Base-by-base conservation (phyloP, 2,888 invertebrate species). In the Acleris emargana region DNA sequence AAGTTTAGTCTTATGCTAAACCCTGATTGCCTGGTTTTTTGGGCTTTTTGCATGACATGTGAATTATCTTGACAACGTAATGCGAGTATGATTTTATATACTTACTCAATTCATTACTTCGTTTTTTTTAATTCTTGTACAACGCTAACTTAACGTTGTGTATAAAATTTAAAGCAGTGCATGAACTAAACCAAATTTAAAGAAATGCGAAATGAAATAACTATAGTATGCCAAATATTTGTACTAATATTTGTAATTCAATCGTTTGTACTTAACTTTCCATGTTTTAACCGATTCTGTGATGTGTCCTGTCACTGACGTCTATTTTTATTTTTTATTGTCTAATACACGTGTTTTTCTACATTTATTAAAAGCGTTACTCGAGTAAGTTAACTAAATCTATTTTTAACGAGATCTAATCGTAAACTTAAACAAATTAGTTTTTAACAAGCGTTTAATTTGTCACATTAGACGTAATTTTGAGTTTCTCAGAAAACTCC, bases 391-490 rank as follows among this genome's bases (percentile, higher is more conserved):
- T 54, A 18, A 6, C 20, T 54, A 42, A 54, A 54, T 32, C 38
- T 57, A 45, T 25, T 45, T 57, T 57, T 43, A 45, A 45, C 57
- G 57, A 9, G 5, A 45, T 57, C 45, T 57, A 57, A 45, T 57
- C 45, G 57, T 25, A n/a, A 22, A 54, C 6, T 20, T 57, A 20
- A 54, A 54, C 54, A 54, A 54, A 57, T 57, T n/a, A 22, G 4
- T 25, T 57, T 57, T 57, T 57, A 57, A 57, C 25, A 22, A 57
- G 57, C 43, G 42, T 57, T 45, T 45, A 54, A 54, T 53, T 16
- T 17, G 17, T 25, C 45, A 11, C 22, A 57, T 57, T 45, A 57
- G n/a, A 22, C 25, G 3, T 57, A 13, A 25, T 9, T 45, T 43
- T 57, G 17, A 57, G 45, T 45, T 43, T 45, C 45, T 57, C 11